Conservation (phyloP, 2,888 invertebrate genomes). For the Aleiodes alternator region DNA sequence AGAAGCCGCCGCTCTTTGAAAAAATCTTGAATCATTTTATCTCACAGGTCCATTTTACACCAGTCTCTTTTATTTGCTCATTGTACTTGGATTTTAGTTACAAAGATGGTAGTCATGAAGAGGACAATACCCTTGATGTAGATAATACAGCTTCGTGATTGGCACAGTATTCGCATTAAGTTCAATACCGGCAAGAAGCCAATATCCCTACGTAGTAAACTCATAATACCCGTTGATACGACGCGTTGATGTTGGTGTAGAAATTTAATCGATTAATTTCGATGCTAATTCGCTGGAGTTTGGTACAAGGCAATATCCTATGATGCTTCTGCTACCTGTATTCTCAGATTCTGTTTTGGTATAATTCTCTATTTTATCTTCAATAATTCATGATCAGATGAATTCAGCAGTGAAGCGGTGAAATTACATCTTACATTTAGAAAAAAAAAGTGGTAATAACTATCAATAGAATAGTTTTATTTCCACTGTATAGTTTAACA, state of each 20-base stretch:
- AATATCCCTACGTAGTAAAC: conserved; percentile 26
- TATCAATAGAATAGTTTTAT: too few species aligned
- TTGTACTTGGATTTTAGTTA: background rate
- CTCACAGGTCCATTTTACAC: too few species aligned
- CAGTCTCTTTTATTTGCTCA: too few species aligned
- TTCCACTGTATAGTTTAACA: too few species aligned
- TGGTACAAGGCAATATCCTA: conserved; percentile 32
- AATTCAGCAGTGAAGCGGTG: too few species aligned
- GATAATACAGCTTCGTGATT: background rate
- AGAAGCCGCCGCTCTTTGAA: too few species aligned
- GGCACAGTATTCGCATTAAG: conserved; percentile 8
- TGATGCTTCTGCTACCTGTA: background rate
- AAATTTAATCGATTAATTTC: conserved; percentile 61
- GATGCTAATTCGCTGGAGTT: conserved; percentile 58
- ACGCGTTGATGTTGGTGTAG: conserved; percentile 42
- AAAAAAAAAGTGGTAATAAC: too few species aligned
- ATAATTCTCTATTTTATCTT: background rate
- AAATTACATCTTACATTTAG: too few species aligned
- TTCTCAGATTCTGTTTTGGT: conserved; percentile 20
- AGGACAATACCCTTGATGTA: conserved; percentile 5
- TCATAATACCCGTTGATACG: conserved; percentile 41
- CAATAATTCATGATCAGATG: background rate
- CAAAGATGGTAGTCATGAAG: conserved; percentile 10
- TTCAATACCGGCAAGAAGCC: conserved; percentile 37
- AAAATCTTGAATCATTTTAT: too few species aligned